A percentile compares a stretch with the other conserved stretches of the same genome.
phyloP scores from a whole-genome alignment of 1,140 invertebrate genomes.

The Euglossa dilemma region DNA sequence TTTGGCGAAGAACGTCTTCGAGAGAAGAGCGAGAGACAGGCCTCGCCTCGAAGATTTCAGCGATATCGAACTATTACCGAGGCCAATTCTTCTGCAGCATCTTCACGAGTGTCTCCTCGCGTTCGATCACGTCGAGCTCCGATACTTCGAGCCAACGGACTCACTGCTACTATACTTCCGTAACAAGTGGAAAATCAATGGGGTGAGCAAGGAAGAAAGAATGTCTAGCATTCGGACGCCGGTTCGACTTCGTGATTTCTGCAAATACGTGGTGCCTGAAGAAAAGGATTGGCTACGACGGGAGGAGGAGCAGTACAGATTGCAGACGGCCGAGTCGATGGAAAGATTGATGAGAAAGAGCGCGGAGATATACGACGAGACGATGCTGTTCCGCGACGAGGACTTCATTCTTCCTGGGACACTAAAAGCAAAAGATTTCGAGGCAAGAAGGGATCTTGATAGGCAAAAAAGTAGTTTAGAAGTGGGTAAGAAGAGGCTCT shows the following conservation, averaged over 20 bases:
- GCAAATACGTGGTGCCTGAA: constrained; percentile 82
- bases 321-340: constrained; percentile 24
- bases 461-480: constrained; percentile 6
- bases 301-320: constrained; percentile 71
- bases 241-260: constrained; percentile 83
- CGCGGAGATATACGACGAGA: constrained; percentile 31
- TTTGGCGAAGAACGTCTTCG: constrained; percentile 38
- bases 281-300: constrained; percentile 81
- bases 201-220: constrained; percentile 75
- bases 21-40: background rate
- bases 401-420: constrained; percentile 64
- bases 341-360: constrained; percentile 60
- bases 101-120: constrained; percentile 80
- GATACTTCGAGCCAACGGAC: constrained; percentile 77
- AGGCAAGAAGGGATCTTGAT: background rate
- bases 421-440: constrained; percentile 48
- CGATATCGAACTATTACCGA: constrained; percentile 61
- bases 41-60: constrained; percentile 63
- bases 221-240: constrained; percentile 81
- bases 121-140: constrained; percentile 77
- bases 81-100: constrained; percentile 58
- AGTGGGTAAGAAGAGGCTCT: background rate
- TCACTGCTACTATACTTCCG: constrained; percentile 79
- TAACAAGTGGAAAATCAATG: constrained; percentile 77
- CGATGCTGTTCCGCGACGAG: constrained; percentile 57